Evolutionary conservation across 1,140 invertebrate genomes (phyloP), one percentile per base, ranked within the genome.

Genomic region (Orchesella cincta): DNA sequence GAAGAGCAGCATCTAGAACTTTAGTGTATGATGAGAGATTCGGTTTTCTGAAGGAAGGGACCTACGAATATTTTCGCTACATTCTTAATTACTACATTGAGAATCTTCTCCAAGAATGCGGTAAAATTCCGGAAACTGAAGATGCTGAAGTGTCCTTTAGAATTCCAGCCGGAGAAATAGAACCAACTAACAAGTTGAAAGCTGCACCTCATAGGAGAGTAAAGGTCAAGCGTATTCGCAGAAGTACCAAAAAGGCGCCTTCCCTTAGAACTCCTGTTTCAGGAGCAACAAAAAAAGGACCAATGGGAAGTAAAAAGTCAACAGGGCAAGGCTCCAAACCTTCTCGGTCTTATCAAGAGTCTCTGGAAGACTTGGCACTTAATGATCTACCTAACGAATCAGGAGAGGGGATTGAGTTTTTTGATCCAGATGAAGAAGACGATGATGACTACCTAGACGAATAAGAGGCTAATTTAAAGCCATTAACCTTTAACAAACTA

Each of bases 11-110:
- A n/a, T 16, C 34, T 1, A 26, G 71, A 28, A 36, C 57, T 18
- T 20, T 78, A 5, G 1, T 33, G 28, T 76, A 64, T 72, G 52
- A 78, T 57, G 57, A 78, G 14, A 81, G 73, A 57, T 79, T 26
- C 70, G 81, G 81, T 1, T 82, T 64, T 36, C 36, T 82, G 8
- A 72, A 75, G 28, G 77, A 77, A 29, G 79, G 78, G 26, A 74
- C 75, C 1, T 62, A 80, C 16, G 81, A 82, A 67, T 82, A 77
- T 54, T 77, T 75, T 64, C 77, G 81, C 1, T 80, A 82, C 29
- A 62, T 73, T 26, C 80, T 82, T n/a, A 79, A 29, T 31, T 57
- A 76, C 14, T 67, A 78, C 36, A 71, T 82, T 18, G 81, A 82
- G 71, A 33, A 74, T 35, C 64, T 71, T 36, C 52, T 82, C 14